phyloP scores from a whole-genome alignment of 2,888 invertebrate species.

The Drosophila villosipedis region DNA sequence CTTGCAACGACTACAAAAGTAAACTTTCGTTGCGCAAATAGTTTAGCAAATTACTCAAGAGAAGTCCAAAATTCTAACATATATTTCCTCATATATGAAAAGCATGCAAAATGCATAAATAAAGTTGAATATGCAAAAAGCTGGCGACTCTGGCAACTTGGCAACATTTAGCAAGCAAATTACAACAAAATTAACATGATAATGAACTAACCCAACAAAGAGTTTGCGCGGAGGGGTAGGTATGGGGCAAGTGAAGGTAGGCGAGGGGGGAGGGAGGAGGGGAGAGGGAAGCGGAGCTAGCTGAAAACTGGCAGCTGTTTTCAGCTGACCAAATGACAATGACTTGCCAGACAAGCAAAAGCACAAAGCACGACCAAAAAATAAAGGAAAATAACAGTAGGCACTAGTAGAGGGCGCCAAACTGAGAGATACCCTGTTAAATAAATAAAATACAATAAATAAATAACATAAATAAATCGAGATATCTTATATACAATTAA shows the following conservation, averaged over 20 bases:
- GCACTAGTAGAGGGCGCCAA: neutral
- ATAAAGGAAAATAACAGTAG: neutral
- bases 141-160: constrained; percentile 64
- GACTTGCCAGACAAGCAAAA: constrained; percentile 59
- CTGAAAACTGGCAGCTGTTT: constrained; percentile 72
- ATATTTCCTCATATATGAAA: constrained; percentile 69
- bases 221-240: neutral
- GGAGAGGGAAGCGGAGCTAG: constrained; percentile 6
- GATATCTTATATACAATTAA: too few species aligned
- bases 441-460: constrained; percentile 21
- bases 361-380: constrained; percentile 11
- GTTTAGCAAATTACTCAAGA: constrained; percentile 68
- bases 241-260: too few species aligned
- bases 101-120: constrained; percentile 71
- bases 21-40: constrained; percentile 63
- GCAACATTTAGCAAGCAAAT: constrained; percentile 81
- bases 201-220: constrained; percentile 68
- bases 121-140: constrained; percentile 75
- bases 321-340: constrained; percentile 77
- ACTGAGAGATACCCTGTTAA: neutral
- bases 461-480: constrained; percentile 36
- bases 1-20: constrained; percentile 37
- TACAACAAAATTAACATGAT: constrained; percentile 81
- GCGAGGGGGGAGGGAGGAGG: neutral
- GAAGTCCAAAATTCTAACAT: constrained; percentile 67